Base-by-base conservation (phyloP, 2,888 invertebrate genomes). In the Atherix ibis region DNA sequence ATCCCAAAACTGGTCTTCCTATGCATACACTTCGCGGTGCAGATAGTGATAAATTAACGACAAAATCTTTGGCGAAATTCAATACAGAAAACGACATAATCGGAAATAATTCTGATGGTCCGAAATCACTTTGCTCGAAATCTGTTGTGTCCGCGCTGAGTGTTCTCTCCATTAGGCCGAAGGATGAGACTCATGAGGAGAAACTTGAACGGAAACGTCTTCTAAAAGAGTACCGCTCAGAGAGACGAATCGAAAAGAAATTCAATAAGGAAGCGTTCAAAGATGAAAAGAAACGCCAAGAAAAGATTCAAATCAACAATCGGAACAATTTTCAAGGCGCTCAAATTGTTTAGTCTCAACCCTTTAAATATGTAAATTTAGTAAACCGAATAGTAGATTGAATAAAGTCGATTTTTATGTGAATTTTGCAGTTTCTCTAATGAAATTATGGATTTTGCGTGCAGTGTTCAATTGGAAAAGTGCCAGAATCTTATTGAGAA, bases 251-350 rank as follows among this genome's bases (percentile, higher is more conserved):
- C 33, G 89, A 89, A 53, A 77, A 75, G 59, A 89, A 88, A 54
- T 73, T 76, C 0, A 89, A 88, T 51, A 67, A 69, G 9, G 65
- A 72, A 22, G 85, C 83, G 1, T 89, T 89, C 53, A 87, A 81
- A 51, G 81, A 85, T 46, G 87, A 88, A 50, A 78, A 81, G 61
- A 81, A 82, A 48, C 64, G 75, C 4, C 82, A 84, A 51, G 75
- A 76, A 50, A 82, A 83, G 54, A 76, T 83, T 31, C 62, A 73
- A 48, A 56, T 82, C 41, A 85, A 87, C 54, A 80, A 80, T 48
- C 74, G 64, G 52, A 71, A 71, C 49, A 81, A 80, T 53, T 62
- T 79, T 40, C 79, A 79, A 52, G 79, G 79, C 33, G 77, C 74
- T 49, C 68, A 64, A 53, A 76, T 80, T 36, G 39, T 58, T 16